Evolutionary conservation across 2,113 vertebrate species (phyloP), one percentile per base, ranked within the genome.

Genomic region (Leucopsar rothschildi): DNA sequence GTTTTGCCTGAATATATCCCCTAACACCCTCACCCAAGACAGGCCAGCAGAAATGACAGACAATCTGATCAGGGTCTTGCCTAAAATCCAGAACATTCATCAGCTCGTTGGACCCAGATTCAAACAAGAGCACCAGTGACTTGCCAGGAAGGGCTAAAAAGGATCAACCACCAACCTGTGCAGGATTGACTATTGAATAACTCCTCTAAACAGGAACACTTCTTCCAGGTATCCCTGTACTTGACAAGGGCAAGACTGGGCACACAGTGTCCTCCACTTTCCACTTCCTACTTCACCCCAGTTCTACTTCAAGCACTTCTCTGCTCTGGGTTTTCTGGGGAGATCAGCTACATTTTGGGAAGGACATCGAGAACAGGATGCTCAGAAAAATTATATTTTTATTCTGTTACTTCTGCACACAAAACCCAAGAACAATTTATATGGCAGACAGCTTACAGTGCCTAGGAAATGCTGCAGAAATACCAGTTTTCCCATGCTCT

Each of bases 211-310:
- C 6, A 82, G 42, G 23, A 88, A 18, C 6, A 3, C 24, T 44
- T 42, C 61, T 76, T 49, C 31, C 37, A 56, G 39, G 77, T 9
- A 31, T 13, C 24, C 15, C 13, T 14, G 37, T 15, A 37, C 33
- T 52, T 15, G 50, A 35, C 21, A 21, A 61, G 18, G 20, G 6
- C 31, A 53, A 35, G 35, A 19, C 29, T 66, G 50, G 55, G 27
- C 40, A 49, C 0, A 0, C 18, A 47, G 8, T 6, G 12, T 10
- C 22, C 21, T 70, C 13, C 37, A 15, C 25, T 77, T 61, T 50
- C 56, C 25, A 8, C 39, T 33, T 8, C 47, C 71, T 17, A 5
- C 37, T 37, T 80, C 52, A 21, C 7, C 8, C 5, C 35, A 4
- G 70, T 72, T 65, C 28, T 47, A 3, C 22, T 60, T 63, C 61